A percentile compares a stretch with the other conserved stretches of the same genome.
Conservation (phyloP, 2,797 vertebrate species). For the Myotis myotis region DNA sequence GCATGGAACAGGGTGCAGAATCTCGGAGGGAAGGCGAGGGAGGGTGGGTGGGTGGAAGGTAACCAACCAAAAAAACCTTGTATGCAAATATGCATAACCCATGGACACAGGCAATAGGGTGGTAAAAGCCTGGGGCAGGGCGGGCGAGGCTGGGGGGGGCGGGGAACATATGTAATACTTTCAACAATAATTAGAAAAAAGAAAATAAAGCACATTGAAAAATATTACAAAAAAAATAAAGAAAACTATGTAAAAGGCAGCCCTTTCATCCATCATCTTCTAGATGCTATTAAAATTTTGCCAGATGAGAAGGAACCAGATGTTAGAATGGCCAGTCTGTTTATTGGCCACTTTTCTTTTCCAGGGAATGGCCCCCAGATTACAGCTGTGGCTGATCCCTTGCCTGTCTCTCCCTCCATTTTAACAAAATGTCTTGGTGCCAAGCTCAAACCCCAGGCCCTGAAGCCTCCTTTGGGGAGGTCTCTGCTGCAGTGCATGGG, state of each 20-base stretch:
- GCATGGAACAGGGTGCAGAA: too few relatives aligned
- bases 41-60: too few relatives aligned
- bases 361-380: neutral
- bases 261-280: conserved; percentile 19
- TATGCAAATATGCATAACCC: too few relatives aligned
- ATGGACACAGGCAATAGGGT: too few relatives aligned
- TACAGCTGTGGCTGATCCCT: neutral
- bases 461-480: neutral
- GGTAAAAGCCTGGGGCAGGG: too few relatives aligned
- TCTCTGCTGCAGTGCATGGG: neutral
- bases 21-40: too few relatives aligned
- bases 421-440: neutral
- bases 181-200: too few relatives aligned
- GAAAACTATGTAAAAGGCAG: neutral
- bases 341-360: neutral
- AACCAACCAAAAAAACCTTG: too few relatives aligned
- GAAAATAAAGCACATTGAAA: too few relatives aligned
- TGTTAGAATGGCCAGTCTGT: neutral
- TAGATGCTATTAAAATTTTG: neutral
- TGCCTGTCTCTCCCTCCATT: neutral
- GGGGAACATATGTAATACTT: too few relatives aligned
- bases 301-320: neutral
- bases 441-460: neutral
- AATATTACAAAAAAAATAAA: neutral
- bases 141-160: too few relatives aligned